Evolutionary conservation across 2,113 vertebrate species (phyloP), one percentile per base, ranked within the genome.

Genomic region (Platysternon megacephalum): DNA sequence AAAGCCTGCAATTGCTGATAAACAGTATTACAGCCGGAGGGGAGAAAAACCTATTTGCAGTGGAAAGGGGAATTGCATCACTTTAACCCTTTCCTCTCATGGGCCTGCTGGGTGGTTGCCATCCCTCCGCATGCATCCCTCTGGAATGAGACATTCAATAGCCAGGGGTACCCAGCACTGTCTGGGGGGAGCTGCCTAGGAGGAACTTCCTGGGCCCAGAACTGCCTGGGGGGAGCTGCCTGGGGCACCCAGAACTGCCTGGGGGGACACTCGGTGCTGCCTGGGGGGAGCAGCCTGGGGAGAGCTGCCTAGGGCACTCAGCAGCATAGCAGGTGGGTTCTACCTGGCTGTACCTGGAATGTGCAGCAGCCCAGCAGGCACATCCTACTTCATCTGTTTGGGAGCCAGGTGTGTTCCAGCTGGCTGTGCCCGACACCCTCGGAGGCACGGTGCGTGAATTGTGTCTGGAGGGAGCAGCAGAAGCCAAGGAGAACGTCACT

Each of bases 1-100:
- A 97, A 96, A 98, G 96, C 91, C 96, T 97, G 94, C 96, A 96
- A 94, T 91, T 89, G 95, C 93, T 95, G 97, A 97, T 97, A 97
- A 96, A 92, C 95, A 94, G 93, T 53, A 82, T 91, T 96, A 93
- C 86, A 68, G 89, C 91, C 84, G 94, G 82, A 90, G 94, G 84
- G 24, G 68, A 92, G 94, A 90, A 29, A 24, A 55, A 92, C 2
- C 91, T 80, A 49, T 78, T 72, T 4, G 0, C 26, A 19, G 49
- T 28, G 79, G 44, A 88, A 82, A 92, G 81, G 74, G 0, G 0
- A 91, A 22, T 28, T 7, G 32, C 2, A 7, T 74, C 49, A 0
- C 68, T 82, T 97, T 98, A 97, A 97, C 93, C 78, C 93, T 87
- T 87, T 87, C 58, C 44, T 91, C 48, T 65, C 80, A 0, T 16